Conservation (phyloP, 2,113 vertebrate genomes). For the Circaetus cinerascens region DNA sequence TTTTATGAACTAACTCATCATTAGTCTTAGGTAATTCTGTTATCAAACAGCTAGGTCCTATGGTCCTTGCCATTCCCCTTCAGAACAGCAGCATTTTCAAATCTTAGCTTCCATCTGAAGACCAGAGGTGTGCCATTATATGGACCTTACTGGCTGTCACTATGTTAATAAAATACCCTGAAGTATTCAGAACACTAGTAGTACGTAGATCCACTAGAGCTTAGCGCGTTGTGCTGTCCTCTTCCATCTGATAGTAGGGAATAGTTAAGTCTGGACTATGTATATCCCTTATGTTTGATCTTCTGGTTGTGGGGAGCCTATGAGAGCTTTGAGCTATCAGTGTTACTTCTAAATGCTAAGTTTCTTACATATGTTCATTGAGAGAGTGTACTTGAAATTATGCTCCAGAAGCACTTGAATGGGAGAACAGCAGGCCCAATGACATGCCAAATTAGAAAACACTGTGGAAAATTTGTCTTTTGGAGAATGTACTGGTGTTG, state of each 20-base stretch:
- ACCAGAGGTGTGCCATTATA: background rate
- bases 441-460: background rate
- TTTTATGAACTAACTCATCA: background rate
- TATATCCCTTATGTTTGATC: background rate
- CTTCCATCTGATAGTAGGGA: background rate
- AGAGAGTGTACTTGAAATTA: background rate
- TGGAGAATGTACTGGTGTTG: background rate
- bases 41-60: background rate
- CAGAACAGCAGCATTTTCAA: background rate
- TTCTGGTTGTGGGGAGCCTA: background rate
- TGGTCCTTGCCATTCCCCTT: background rate
- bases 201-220: fast-evolving
- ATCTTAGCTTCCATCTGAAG: background rate
- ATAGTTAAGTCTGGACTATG: background rate
- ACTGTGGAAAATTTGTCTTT: background rate
- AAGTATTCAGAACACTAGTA: background rate
- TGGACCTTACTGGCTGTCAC: background rate
- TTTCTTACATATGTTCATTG: fast-evolving
- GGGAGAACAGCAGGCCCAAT: background rate
- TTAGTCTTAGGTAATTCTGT: background rate
- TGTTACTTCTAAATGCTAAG: background rate
- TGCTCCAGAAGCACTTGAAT: background rate
- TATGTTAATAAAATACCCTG: background rate
- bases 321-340: background rate
- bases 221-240: background rate